Evolutionary conservation across 2,797 vertebrate genomes (phyloP), one percentile per base, ranked within the genome.

Genomic region (Spondyliosoma cantharus): DNA sequence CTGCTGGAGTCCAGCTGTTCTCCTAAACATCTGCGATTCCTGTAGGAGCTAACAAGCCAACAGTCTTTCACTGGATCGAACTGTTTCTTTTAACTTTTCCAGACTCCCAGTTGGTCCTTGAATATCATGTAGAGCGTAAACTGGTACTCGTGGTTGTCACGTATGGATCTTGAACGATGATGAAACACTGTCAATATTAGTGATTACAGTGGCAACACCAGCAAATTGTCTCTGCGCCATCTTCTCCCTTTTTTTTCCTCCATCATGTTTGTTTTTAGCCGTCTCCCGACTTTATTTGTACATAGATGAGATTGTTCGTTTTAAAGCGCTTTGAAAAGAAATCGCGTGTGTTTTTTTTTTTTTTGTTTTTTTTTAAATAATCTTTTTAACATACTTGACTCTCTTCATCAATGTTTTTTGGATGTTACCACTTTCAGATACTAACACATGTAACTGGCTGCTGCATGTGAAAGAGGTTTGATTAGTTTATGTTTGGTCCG

Each of bases 391-490:
- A 63, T 45, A 46, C 62, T 19, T 76, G 8, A 61, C 42, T 80
- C 27, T 74, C 48, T 60, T 66, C 15, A 3, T 76, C 12, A 11
- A 69, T 71, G 11, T 37, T 78, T 81, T 75, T 63, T 80, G 71
- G 52, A 78, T 81, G 73, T 89, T 80, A 72, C 66, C 82, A 83
- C 82, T 80, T 85, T 32, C 57, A 71, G 83, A 71, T 87, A 82
- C 83, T 91, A 83, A 89, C 87, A 50, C 70, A 71, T 82, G 59
- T 83, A 57, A 71, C 75, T 53, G 43, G 53, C 81, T 84, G 69
- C 78, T 87, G 84, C 83, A 86, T 91, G 87, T 91, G 42, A 74
- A 79, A 71, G 37, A 79, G 56, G 65, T 81, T n/a, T 69, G 50
- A 25, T 71, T 82, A 79, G 70, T 82, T 87, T 86, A 58, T 77